Evolutionary conservation across 2,888 invertebrate species (phyloP), one percentile per base, ranked within the genome.

Genomic region (Chrysina gloriosa): DNA sequence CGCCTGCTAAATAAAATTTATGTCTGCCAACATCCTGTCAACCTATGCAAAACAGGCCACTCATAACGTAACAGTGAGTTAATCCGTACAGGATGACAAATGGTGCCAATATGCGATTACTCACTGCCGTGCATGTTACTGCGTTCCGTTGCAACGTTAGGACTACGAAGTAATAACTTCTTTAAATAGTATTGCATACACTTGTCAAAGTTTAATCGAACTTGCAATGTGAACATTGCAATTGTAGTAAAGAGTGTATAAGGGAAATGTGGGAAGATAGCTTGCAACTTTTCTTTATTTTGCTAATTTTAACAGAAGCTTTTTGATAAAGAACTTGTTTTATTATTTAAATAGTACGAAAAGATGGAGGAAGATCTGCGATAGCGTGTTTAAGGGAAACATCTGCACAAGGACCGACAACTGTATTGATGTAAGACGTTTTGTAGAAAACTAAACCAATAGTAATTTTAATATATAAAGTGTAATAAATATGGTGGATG

Each of bases 51-150:
- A 67, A 58, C 63, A 63, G 61, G 50, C 34, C n/a, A 63, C 67
- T 67, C 68, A 68, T 68, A 68, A 68, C 65, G 64, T 63, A 54
- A 56, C 64, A 72, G 73, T 73, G 73, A 76, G 75, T 77, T 79
- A 79, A 79, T 79, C 78, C 76, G 70, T 72, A 48, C n/a, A 73
- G 73, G 72, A 78, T 78, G 77, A 79, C 76, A 77, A 78, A 79
- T 76, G 77, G 76, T 73, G 72, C 76, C 77, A 77, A 78, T 77
- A 77, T 77, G 77, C 79, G 76, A 79, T 79, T 77, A 79, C 75
- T 79, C 77, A 78, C 77, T 77, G 77, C 75, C 34, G 77, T 76
- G 75, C 76, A 75, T 74, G 71, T 71, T 72, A 75, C 71, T 56
- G 11, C 58, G 71, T 73, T 71, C 73, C 70, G 72, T 73, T 66